Evolutionary conservation across 2,888 invertebrate species (phyloP).

Genomic region (Polymixis lichenea): DNA sequence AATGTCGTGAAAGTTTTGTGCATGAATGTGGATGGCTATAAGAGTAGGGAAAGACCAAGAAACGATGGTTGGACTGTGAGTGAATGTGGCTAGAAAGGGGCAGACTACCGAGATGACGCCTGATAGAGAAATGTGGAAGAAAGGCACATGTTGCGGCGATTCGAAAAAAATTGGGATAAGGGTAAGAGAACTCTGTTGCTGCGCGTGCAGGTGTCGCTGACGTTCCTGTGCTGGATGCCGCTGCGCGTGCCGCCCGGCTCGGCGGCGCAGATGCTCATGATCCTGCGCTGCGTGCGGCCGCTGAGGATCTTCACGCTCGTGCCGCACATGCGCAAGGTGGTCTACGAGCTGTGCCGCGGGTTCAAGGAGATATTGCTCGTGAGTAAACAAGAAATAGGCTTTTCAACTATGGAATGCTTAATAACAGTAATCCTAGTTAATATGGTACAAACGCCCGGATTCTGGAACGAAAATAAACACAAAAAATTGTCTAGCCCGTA

Average conservation of each 20-base stretch:
- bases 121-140: background rate
- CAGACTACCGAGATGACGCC: background rate
- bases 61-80: background rate
- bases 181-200: too few relatives aligned
- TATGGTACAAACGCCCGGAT: background rate
- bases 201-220: constrained; percentile 95
- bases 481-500: too few relatives aligned
- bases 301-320: constrained; percentile 99
- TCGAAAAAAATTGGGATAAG: too few relatives aligned
- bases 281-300: constrained; percentile 98
- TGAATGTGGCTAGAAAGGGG: background rate
- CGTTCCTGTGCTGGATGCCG: constrained; percentile 99
- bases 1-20: background rate
- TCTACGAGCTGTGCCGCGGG: constrained; percentile 99
- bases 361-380: constrained; percentile 99
- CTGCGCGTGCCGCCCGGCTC: constrained; percentile 97
- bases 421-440: background rate
- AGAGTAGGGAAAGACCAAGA: background rate
- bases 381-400: constrained; percentile 19
- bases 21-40: background rate
- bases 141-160: too few relatives aligned
- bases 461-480: background rate
- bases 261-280: constrained; percentile 98
- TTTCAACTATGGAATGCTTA: too few relatives aligned
- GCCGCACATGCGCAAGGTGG: constrained; percentile 99